Evolutionary conservation across 2,797 vertebrate species (phyloP), one percentile per base, ranked within the genome.

Genomic region (Tokudaia tokunoshimensis): DNA sequence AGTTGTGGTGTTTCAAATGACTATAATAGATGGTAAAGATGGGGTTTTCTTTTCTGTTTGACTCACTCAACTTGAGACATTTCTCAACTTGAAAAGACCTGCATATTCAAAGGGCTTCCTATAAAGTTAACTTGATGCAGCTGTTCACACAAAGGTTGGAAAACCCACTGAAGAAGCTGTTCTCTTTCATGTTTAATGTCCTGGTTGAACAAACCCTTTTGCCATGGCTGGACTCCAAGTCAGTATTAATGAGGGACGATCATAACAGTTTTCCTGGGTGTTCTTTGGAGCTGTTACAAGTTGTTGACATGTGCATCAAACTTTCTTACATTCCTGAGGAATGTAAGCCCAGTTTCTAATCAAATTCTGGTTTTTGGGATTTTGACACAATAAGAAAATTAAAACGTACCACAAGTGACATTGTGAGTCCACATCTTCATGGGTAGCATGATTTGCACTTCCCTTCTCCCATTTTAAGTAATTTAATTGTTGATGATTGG

Each of bases 71-170:
- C 41, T 95, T 78, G 52, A 94, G 34, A 91, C 11, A 52, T 96
- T 91, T 97, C 82, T 91, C 92, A 97, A 80, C n/a, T 75, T 72
- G 44, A 89, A 93, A 84, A 87, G 55, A 61, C 34, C 41, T 26
- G 55, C 47, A 84, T 10, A 76, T 91, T 86, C 57, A 70, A 63
- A 87, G 22, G 31, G 3, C 24, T 94, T 93, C 81, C 22, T 91
- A 4, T 90, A 90, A 65, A n/a, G 41, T 92, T 94, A 92, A 93
- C 93, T 85, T 88, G 61, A 86, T 70, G 15, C 76, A 41, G 79
- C 93, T 95, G 22, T 94, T 95, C 59, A 31, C 29, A 57, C 7
- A 31, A n/a, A 61, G 4, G 6, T 90, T 80, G 13, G 34, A 82
- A 96, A 91, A 87, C 76, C 61, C 74, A 34, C 37, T 57, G 20